These are phyloP conservation scores for Corbicula japonica DNA, from an alignment of 2,888 invertebrate genomes.

Conservation along the genomic window DNA sequence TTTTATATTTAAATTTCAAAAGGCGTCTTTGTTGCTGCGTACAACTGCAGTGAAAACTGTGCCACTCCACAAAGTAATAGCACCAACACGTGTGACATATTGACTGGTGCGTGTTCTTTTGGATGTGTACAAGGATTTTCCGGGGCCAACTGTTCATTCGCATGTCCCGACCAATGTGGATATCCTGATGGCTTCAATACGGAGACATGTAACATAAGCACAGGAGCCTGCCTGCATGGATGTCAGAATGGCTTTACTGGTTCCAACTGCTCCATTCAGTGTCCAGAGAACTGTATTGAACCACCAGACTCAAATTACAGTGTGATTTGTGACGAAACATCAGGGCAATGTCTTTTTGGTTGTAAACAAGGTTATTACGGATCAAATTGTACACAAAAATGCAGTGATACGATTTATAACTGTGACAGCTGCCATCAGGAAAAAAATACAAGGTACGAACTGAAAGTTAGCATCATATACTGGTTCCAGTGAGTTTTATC, in stretches of 20 bases:
- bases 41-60: too few species aligned
- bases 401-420: not conserved
- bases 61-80: not conserved
- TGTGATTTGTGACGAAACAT: not conserved
- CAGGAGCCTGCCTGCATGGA: constrained; percentile 17
- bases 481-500: not conserved
- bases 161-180: constrained; percentile 9
- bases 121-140: constrained; percentile 17
- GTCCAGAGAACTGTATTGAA: constrained; percentile 16
- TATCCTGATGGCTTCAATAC: not conserved
- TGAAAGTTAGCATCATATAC: constrained; percentile 9
- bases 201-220: constrained; percentile 6
- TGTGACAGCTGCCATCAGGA: not conserved
- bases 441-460: not conserved
- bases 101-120: constrained; percentile 1
- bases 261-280: constrained; percentile 16
- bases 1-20: too few species aligned
- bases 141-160: constrained; percentile 7
- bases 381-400: constrained; percentile 11
- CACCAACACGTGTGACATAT: not conserved
- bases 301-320: not conserved
- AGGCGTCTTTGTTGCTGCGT: too few species aligned
- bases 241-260: constrained; percentile 15
- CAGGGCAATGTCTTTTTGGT: constrained; percentile 7
- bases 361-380: constrained; percentile 18